Conservation (phyloP, 2,113 vertebrate genomes). For the Osmerus eperlanus region DNA sequence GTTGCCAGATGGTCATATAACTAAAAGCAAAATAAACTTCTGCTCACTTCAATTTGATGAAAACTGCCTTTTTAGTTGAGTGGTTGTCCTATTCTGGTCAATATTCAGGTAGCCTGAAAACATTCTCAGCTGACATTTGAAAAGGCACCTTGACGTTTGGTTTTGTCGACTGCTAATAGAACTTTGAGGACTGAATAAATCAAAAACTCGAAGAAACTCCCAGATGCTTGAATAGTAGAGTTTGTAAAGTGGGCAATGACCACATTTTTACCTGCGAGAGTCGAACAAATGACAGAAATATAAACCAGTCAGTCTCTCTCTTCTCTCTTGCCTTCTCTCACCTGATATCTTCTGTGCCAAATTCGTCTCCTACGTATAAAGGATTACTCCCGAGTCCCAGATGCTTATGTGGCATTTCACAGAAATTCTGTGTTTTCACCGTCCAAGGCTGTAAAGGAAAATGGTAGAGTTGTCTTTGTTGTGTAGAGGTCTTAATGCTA, state of each 20-base stretch:
- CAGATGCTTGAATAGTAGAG: too few relatives aligned
- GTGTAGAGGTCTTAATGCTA: slow-evolving; percentile 19
- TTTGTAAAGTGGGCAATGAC: too few relatives aligned
- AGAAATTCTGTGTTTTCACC: not conserved
- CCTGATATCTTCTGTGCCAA: not conserved
- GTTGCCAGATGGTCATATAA: slow-evolving; percentile 3
- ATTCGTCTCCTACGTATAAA: slow-evolving; percentile 1
- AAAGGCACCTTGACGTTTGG: slow-evolving; percentile 33
- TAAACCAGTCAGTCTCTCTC: not conserved
- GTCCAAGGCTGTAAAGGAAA: not conserved
- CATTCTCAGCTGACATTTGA: slow-evolving; percentile 41
- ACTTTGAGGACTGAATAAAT: slow-evolving; percentile 16
- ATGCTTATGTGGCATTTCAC: slow-evolving; percentile 14
- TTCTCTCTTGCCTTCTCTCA: not conserved
- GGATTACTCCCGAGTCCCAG: slow-evolving; percentile 4
- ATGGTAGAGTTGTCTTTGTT: slow-evolving; percentile 17
- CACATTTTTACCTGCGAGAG: too few relatives aligned
- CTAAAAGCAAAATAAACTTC: slow-evolving; percentile 7
- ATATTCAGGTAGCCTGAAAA: slow-evolving; percentile 14
- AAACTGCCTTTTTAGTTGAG: slow-evolving; percentile 27
- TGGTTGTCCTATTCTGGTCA: slow-evolving; percentile 16
- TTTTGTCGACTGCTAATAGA: slow-evolving; percentile 7
- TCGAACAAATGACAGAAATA: slow-evolving; percentile 2
- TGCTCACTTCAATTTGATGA: slow-evolving; percentile 17
- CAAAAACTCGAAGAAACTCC: too few relatives aligned